Base-by-base conservation (phyloP, 1,140 invertebrate genomes). In the Ericerus pela region DNA sequence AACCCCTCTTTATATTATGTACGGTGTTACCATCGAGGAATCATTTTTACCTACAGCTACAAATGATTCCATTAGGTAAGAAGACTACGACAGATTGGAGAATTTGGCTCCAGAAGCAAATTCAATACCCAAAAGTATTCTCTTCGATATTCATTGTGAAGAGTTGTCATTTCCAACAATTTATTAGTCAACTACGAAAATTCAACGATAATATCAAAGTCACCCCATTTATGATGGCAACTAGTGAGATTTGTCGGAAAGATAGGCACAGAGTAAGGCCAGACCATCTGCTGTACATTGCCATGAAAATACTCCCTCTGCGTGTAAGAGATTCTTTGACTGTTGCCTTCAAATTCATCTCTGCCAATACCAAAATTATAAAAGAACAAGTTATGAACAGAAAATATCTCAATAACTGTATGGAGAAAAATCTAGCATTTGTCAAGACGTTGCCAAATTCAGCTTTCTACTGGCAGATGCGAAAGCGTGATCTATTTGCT, bases 401-500 rank as follows among this genome's bases (percentile, higher is more conserved):
- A 51, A 43, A 59, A n/a, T 62, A 56, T 27, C 37, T 61, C n/a
- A 18, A 62, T 22, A 27, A 54, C 18, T 65, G 58, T 51, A 41
- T 62, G 27, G 56, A 63, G 59, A 58, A 18, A 1, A 64, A 63
- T 60, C 51, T 62, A 10, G 57, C 60, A 8, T 64, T 62, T 51
- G n/a, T 64, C 3, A 58, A 33, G 30, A 53, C 51, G 14, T 53
- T 63, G 18, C 59, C 58, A 2, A 62, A 63, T 53, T 61, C 60
- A 3, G 59, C 36, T 52, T 29, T n/a, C n/a, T 56, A 57, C 22
- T 59, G 54, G 54, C 4, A 24, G 8, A 16, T 24, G n/a, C 22
- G 37, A 29, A 70, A 71, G 64, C 63, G 59, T 60, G 68, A 71
- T 61, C 59, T 72, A 10, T 69, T 72, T 54, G 65, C 63, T 14